phyloP scores from a whole-genome alignment of 35 echinoderm and acorn worm genomes.

The Lytechinus pictus region DNA sequence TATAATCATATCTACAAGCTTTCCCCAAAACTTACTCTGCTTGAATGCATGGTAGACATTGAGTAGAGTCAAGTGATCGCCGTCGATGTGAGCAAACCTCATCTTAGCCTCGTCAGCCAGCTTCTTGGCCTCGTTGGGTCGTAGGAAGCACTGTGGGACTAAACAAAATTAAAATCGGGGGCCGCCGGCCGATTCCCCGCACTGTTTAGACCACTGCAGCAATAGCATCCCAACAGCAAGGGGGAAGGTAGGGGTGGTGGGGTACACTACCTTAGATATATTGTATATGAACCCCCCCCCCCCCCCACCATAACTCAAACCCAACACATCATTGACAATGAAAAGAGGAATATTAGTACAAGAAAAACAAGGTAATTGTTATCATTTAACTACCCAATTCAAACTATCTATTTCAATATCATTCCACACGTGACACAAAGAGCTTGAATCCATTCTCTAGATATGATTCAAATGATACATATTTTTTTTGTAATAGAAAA shows the following conservation, averaged over 20 bases:
- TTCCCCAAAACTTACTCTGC: constrained; percentile 81
- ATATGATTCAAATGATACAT: too few relatives aligned
- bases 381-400: neutral
- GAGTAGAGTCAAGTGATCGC: constrained; percentile 95
- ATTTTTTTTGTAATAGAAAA: too few relatives aligned
- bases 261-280: neutral
- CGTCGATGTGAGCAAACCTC: constrained; percentile 99
- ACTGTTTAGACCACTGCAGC: constrained; percentile 66
- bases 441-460: too few relatives aligned
- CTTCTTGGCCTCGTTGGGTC: constrained; percentile 99
- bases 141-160: constrained; percentile 99
- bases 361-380: neutral
- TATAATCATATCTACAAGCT: too few relatives aligned
- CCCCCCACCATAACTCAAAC: too few relatives aligned
- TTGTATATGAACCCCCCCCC: neutral
- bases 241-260: neutral
- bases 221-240: neutral
- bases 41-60: constrained; percentile 99
- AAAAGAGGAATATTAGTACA: neutral
- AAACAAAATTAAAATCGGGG: constrained; percentile 94
- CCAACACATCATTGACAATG: neutral
- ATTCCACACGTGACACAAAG: neutral
- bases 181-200: constrained; percentile 87
- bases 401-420: neutral
- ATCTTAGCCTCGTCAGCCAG: constrained; percentile 98